Conservation (phyloP, 2,888 invertebrate species). For the Trissonchulus latispiculum region DNA sequence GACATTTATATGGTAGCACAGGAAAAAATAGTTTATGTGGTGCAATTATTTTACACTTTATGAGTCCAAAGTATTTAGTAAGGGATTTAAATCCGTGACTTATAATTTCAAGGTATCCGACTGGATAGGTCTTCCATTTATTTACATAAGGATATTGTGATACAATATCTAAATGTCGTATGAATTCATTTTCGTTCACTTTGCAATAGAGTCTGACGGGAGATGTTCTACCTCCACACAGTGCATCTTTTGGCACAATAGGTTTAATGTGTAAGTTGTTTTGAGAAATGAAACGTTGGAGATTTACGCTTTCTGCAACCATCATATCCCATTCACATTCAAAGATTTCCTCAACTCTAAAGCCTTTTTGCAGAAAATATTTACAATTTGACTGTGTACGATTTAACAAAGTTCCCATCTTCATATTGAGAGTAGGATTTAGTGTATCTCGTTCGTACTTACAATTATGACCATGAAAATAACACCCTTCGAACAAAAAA, state of each 20-base stretch:
- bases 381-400: too few relatives aligned
- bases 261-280: not conserved
- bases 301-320: not conserved
- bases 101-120: not conserved
- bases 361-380: too few relatives aligned
- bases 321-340: constrained; percentile 29
- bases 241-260: not conserved
- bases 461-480: too few relatives aligned
- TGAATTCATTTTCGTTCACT: not conserved
- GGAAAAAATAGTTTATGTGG: constrained; percentile 29
- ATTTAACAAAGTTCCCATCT: too few relatives aligned
- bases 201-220: not conserved
- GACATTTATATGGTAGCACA: constrained; percentile 18
- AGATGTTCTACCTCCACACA: not conserved
- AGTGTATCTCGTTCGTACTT: too few relatives aligned
- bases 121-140: not conserved
- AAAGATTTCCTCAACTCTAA: too few relatives aligned
- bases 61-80: constrained; percentile 4
- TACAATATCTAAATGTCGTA: not conserved
- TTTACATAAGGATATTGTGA: not conserved
- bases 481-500: too few relatives aligned
- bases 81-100: not conserved
- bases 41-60: not conserved
- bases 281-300: not conserved
- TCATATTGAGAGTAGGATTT: too few relatives aligned